Base-by-base conservation (phyloP, 2,888 invertebrate genomes). In the Alentia gelatinosa region DNA sequence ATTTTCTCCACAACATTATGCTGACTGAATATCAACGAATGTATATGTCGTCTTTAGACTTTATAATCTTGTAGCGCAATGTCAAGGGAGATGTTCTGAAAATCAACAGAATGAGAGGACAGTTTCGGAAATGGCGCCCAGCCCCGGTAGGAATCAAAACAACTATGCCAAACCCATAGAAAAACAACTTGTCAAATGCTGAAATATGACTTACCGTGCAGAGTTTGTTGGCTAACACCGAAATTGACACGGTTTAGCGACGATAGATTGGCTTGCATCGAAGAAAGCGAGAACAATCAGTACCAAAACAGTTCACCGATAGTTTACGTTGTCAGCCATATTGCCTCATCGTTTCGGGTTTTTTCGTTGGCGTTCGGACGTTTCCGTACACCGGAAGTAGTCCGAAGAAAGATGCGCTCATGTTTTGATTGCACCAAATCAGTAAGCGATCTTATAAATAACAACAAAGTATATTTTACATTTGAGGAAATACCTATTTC, bases 241-340 rank as follows among this genome's bases (percentile, higher is more conserved):
- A 50, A 86, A 86, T 86, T n/a, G 19, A 86, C 86, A 40, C 86
- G 47, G 86, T 30, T 30, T 30, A 35, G 35, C 47, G 50, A 35
- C 26, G 86, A 86, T 47, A 30, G 42, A 47, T 86, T 86, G 86
- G 86, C 47, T 86, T 42, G 86, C 86, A 86, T 50, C 86, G 86
- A 30, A 30, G 33, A 86, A 86, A 86, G 86, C 86, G 47, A 86
- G 86, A 86, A 86, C 26, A 79, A 33, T 42, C 47, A 12, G 86
- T 33, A 86, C 86, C 86, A 86, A 86, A 86, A 86, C 86, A 86
- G 26, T 50, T 86, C 86, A 86, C 47, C 50, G 86, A 86, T 86
- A 86, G 91, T 89, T 91, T 68, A 37, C 47, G 50, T 68, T 50
- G 91, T 89, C 92, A 63, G 92, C 92, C 92, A 92, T 92, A 90